These are phyloP conservation scores for Pseudocheirus occidentalis DNA, from an alignment of 2,797 vertebrate species.

Conservation along the genomic window DNA sequence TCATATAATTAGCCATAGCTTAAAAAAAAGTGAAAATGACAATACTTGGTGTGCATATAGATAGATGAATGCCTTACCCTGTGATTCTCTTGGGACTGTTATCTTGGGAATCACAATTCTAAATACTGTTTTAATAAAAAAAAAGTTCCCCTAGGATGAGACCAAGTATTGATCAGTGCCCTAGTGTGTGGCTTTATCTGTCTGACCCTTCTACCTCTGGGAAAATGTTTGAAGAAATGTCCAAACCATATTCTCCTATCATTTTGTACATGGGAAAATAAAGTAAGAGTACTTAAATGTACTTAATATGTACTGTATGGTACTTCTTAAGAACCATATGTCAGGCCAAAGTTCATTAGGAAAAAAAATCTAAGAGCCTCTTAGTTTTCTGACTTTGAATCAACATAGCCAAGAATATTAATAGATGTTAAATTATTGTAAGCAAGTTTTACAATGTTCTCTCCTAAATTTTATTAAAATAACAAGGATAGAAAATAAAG, in stretches of 20 bases:
- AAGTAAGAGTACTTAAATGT: neutral
- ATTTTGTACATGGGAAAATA: constrained; percentile 29
- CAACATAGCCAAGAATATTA: constrained; percentile 1
- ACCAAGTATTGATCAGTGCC: neutral
- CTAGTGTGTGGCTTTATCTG: neutral
- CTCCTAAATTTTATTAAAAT: constrained; percentile 25
- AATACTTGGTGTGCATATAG: neutral
- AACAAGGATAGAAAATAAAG: constrained; percentile 22
- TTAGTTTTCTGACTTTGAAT: constrained; percentile 32
- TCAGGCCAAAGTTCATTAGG: constrained; percentile 14
- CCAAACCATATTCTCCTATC: neutral
- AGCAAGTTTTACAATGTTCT: constrained; percentile 15
- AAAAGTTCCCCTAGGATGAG: neutral
- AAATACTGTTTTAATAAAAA: neutral
- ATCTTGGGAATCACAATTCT: neutral
- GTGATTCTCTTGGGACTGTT: neutral
- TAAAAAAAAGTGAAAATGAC: neutral
- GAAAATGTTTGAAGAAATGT: constrained; percentile 26
- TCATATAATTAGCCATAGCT: neutral
- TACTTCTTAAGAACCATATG: neutral
- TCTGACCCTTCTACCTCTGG: neutral
- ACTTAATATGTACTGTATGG: no score
- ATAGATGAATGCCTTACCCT: neutral
- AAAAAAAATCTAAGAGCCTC: constrained; percentile 37
- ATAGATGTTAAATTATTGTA: constrained; percentile 42